Base-by-base conservation (phyloP, 2,888 invertebrate species). In the Mimumesa dahlbomi region DNA sequence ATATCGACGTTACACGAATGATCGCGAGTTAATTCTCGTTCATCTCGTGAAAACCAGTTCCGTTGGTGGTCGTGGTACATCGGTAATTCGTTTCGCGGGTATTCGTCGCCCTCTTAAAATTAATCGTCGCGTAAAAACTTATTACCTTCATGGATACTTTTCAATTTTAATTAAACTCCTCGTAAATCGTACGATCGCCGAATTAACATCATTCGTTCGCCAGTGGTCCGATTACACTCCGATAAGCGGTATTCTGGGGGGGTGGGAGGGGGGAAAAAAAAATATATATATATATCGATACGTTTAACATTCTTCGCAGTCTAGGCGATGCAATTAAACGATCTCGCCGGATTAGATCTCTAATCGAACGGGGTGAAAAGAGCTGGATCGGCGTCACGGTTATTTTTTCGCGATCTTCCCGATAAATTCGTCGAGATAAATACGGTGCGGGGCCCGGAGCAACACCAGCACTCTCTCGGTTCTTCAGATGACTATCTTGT, bases 401-500 rank as follows among this genome's bases (percentile, higher is more conserved):
- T n/a, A 58, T 50, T 64, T 58, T n/a, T 49, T 50, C 54, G 1
- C 16, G 16, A 50, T 50, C 14, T n/a, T n/a, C 11, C 18, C 54
- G 46, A 66, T 50, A 45, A 53, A 59, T 66, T 54, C 45, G 7
- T 7, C 38, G 25, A 29, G 54, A 66, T 61, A 66, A 65, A 52
- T 16, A 34, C 46, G 31, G 11, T 16, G 22, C 6, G 13, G 45
- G 14, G 59, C 34, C 19, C 34, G 42, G 40, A 14, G 42, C 54
- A 25, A 48, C 18, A 42, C 48, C 38, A 9, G 21, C 38, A 9
- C 1, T 36, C 22, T 14, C 22, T 9, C n/a, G 22, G 29, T 13
- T n/a, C 22, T 56, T 21, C 56, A 21, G 61, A 70, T 67, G 34
- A 45, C 22, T 49, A 67, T 67, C 67, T 57, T 29, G 42, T 43